Evolutionary conservation across 2,797 vertebrate species (phyloP).

Genomic region (Catharus ustulatus): DNA sequence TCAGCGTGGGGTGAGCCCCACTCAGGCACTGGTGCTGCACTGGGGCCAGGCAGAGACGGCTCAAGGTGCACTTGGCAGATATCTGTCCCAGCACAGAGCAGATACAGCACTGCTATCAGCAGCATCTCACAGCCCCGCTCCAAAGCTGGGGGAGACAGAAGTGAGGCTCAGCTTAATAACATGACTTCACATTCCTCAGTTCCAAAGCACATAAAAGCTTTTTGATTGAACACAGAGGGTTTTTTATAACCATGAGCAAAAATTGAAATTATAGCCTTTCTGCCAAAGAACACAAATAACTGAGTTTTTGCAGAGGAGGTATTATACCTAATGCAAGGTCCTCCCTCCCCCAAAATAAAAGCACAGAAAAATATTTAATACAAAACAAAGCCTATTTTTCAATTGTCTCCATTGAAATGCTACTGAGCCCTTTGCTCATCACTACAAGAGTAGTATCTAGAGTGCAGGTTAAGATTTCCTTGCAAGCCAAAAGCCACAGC

Average conservation of each 20-base stretch:
- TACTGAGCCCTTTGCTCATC: not conserved
- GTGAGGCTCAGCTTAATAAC: slow-evolving; percentile 2
- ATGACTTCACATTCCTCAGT: not conserved
- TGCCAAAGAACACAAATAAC: slow-evolving; percentile 12
- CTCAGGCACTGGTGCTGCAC: not conserved
- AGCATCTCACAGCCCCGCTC: fast-evolving
- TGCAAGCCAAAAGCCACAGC: not conserved
- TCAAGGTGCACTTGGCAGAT: not conserved
- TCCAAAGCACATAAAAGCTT: slow-evolving; percentile 19
- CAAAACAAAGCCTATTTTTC: not conserved
- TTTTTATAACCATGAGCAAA: slow-evolving; percentile 31
- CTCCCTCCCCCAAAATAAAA: not conserved
- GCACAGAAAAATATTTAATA: not conserved
- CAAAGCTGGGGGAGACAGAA: not conserved
- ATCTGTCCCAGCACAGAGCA: not conserved
- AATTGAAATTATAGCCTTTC: slow-evolving; percentile 36
- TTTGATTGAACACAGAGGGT: not conserved
- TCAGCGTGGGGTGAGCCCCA: fast-evolving
- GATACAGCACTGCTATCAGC: not conserved
- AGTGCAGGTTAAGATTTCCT: not conserved
- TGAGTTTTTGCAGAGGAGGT: not conserved
- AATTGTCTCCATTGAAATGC: not conserved
- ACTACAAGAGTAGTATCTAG: not conserved
- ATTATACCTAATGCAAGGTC: not conserved
- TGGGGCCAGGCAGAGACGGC: not conserved